A percentile compares a stretch with the other conserved stretches of the same genome.
Conservation (phyloP, 2,797 vertebrate genomes). For the Myotis findleyi region DNA sequence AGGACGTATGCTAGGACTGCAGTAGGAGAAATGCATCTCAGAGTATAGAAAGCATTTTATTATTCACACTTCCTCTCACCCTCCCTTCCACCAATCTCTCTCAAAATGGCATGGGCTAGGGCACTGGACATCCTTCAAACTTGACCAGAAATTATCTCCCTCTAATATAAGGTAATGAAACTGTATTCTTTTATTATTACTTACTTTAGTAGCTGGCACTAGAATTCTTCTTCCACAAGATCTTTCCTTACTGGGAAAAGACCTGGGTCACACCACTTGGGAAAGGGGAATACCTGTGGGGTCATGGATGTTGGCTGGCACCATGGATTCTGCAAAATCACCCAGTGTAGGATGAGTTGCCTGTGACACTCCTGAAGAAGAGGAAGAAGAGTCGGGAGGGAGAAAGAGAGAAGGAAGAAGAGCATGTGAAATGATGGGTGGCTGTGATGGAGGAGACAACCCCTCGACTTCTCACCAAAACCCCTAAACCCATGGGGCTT, state of each 20-base stretch:
- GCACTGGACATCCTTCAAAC: background rate
- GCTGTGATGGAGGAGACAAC: background rate
- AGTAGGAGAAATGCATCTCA: background rate
- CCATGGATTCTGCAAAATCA: background rate
- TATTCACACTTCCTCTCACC: background rate
- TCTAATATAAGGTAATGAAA: background rate
- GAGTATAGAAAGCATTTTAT: background rate
- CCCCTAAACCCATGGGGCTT: background rate
- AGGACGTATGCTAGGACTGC: background rate
- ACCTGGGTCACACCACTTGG: background rate
- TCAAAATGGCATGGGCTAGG: background rate
- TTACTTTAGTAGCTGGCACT: background rate
- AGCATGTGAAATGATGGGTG: background rate
- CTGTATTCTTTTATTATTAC: background rate
- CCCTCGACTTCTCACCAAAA: background rate
- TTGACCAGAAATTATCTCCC: background rate
- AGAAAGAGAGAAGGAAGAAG: background rate
- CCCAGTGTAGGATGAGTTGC: background rate
- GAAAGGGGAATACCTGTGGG: too few species aligned
- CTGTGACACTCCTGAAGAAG: background rate
- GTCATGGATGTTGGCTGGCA: background rate
- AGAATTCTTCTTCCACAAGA: background rate
- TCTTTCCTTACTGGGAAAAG: background rate
- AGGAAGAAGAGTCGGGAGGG: background rate
- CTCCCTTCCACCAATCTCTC: background rate